Percentiles rank a stretch among this genome's conserved stretches.
phyloP scores from a whole-genome alignment of 2,113 vertebrate genomes.

The Poecile atricapillus region DNA sequence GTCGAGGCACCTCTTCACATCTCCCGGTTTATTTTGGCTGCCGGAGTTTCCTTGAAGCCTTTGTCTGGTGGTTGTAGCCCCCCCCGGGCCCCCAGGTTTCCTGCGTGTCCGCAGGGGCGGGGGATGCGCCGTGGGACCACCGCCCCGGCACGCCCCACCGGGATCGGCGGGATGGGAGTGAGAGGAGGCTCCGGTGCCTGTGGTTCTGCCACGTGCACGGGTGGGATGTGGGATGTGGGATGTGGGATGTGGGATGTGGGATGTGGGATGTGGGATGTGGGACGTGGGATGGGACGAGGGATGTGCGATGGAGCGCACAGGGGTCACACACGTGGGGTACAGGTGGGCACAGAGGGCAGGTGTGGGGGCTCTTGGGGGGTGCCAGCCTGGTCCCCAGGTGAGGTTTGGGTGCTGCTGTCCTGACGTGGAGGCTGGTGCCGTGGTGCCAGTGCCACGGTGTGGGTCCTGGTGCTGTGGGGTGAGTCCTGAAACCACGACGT shows the following conservation, averaged over 20 bases:
- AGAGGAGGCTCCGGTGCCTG: fast-evolving
- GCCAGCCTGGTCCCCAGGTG: too few relatives aligned
- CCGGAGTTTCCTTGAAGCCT: background rate
- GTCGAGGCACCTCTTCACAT: background rate
- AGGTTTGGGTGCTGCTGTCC: background rate
- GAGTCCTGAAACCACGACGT: background rate
- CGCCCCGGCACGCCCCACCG: fast-evolving
- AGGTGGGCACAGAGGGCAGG: background rate
- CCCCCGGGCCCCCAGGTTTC: background rate
- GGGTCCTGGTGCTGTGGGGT: background rate
- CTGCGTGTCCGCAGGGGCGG: background rate
- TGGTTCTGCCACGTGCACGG: too few relatives aligned
- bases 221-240: too few relatives aligned
- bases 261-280: background rate
- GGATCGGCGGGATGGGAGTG: fast-evolving
- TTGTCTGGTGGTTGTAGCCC: background rate
- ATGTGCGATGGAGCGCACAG: fast-evolving
- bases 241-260: too few relatives aligned
- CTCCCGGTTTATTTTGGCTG: background rate
- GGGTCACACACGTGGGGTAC: fast-evolving
- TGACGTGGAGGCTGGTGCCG: fast-evolving
- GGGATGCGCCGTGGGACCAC: background rate
- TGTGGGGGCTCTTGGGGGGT: fast-evolving
- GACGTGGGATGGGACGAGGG: background rate
- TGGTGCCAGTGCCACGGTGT: fast-evolving